These are phyloP conservation scores for Dasypolia templi DNA, from an alignment of 2,888 invertebrate genomes.

Conservation along the genomic window DNA sequence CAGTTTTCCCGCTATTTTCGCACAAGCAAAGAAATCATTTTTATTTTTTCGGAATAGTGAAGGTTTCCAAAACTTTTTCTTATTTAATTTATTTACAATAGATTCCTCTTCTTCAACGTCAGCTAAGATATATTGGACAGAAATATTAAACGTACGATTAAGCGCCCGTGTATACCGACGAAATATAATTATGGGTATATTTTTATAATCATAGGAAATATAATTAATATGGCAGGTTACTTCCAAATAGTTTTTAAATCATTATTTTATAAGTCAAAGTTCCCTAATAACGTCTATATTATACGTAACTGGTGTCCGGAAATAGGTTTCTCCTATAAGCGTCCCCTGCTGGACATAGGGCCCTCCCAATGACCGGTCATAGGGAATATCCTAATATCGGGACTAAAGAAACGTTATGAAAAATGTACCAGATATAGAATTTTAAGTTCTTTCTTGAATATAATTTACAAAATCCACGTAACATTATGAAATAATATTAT, in stretches of 20 bases:
- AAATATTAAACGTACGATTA: background rate
- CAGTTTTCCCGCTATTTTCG: no score
- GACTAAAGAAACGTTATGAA: background rate
- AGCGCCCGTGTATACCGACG: slow-evolving; percentile 16
- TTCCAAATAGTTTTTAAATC: slow-evolving; percentile 42
- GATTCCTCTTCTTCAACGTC: no score
- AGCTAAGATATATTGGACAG: slow-evolving; percentile 24
- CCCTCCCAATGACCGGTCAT: background rate
- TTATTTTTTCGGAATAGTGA: no score
- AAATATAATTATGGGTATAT: slow-evolving; percentile 42
- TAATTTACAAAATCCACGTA: slow-evolving; percentile 12
- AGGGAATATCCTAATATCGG: background rate
- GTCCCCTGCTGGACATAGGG: no score
- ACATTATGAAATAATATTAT: slow-evolving; percentile 35
- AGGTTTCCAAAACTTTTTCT: no score
- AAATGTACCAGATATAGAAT: slow-evolving; percentile 8
- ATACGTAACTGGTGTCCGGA: background rate
- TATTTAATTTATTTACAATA: no score
- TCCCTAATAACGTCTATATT: slow-evolving; percentile 14
- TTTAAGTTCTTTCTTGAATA: slow-evolving; percentile 17
- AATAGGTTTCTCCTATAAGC: background rate
- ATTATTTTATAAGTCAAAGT: slow-evolving; percentile 29
- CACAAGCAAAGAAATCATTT: no score
- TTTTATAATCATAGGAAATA: slow-evolving; percentile 49
- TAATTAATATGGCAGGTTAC: slow-evolving; percentile 44